phyloP scores from a whole-genome alignment of 1,140 invertebrate species.

The Lasioglossum baleicum region DNA sequence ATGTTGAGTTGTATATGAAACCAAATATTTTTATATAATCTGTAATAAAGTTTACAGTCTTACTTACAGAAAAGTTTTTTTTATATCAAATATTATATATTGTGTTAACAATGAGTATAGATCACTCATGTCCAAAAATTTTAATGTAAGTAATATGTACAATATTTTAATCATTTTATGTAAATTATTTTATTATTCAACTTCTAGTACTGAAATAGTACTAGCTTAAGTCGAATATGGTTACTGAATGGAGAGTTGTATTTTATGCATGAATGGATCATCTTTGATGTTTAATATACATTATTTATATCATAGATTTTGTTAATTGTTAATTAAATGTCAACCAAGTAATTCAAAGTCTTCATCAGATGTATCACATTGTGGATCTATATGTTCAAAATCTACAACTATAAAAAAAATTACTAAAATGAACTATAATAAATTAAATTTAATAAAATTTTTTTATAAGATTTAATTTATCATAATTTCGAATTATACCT shows the following conservation, averaged over 20 bases:
- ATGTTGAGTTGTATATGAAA: too few relatives aligned
- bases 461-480: constrained; percentile 13
- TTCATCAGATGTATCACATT: constrained; percentile 81
- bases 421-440: constrained; percentile 72
- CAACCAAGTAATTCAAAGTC: constrained; percentile 82
- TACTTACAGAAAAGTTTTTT: too few relatives aligned
- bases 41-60: too few relatives aligned
- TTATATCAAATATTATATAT: constrained; percentile 9
- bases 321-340: constrained; percentile 58
- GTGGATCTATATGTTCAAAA: constrained; percentile 72
- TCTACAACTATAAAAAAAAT: too few relatives aligned
- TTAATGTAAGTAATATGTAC: constrained; percentile 37
- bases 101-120: constrained; percentile 2
- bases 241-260: too few relatives aligned
- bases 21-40: too few relatives aligned
- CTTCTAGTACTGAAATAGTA: constrained; percentile 24
- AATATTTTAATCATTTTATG: constrained; percentile 22
- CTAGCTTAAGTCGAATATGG: too few relatives aligned
- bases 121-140: constrained; percentile 37
- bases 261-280: too few relatives aligned
- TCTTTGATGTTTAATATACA: too few relatives aligned
- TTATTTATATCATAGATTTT: too few relatives aligned
- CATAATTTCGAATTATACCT: too few relatives aligned
- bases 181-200: constrained; percentile 39
- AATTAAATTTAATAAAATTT: constrained; percentile 18